These are phyloP conservation scores for Haplochromis burtoni DNA, from an alignment of 2,113 vertebrate species.

Conservation along the genomic window DNA sequence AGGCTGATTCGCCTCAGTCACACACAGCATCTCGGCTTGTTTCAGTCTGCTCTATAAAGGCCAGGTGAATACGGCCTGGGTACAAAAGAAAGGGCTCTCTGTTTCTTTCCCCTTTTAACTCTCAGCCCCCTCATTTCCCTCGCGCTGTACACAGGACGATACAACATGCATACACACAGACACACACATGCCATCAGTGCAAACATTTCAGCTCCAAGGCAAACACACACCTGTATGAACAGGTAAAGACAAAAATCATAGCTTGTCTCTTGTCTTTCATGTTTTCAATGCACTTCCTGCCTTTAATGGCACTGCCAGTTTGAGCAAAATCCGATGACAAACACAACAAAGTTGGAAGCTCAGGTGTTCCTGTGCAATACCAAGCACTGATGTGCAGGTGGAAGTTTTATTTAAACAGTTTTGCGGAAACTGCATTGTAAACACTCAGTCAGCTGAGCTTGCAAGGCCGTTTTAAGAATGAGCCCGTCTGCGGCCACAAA, in stretches of 20 bases:
- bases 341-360: background rate
- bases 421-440: background rate
- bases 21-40: background rate
- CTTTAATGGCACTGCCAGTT: background rate
- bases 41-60: background rate
- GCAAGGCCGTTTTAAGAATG: background rate
- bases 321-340: background rate
- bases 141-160: background rate
- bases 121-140: background rate
- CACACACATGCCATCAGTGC: background rate
- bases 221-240: conserved; percentile 8
- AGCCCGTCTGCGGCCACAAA: conserved; percentile 24
- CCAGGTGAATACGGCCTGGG: background rate
- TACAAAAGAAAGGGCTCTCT: conserved; percentile 16
- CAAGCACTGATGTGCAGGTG: background rate
- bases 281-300: background rate
- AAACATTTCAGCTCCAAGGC: background rate
- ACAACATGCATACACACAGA: background rate
- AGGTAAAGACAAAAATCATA: background rate
- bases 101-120: conserved; percentile 5
- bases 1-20: background rate
- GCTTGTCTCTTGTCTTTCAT: background rate
- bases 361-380: background rate
- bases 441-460: background rate
- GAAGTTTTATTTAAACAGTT: background rate